Percentiles rank a stretch among this genome's conserved stretches.
Evolutionary conservation across 1,140 invertebrate species (phyloP).

Genomic region (Glossosoma conforme): DNA sequence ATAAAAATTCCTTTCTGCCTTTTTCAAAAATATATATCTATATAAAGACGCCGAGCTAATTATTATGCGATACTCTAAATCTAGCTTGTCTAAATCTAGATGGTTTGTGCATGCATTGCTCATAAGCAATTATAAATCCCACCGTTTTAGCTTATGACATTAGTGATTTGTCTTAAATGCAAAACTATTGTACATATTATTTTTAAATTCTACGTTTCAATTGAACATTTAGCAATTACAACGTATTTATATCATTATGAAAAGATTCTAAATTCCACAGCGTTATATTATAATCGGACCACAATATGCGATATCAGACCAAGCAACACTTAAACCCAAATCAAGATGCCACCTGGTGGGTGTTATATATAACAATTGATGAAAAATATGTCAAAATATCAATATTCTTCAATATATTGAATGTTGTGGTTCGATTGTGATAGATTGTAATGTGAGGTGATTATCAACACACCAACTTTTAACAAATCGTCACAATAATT

Average conservation of each 20-base stretch:
- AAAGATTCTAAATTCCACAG: background rate
- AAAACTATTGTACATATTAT: constrained; percentile 26
- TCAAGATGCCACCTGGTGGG: background rate
- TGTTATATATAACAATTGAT: background rate
- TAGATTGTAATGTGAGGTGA: too few relatives aligned
- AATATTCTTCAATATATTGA: too few relatives aligned
- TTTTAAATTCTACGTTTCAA: constrained; percentile 21
- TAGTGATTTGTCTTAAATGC: constrained; percentile 23
- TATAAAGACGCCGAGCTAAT: constrained; percentile 15
- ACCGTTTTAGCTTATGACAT: constrained; percentile 32
- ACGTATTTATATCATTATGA: background rate
- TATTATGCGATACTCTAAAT: constrained; percentile 4
- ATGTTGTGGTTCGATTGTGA: too few relatives aligned
- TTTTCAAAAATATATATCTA: constrained; percentile 27
- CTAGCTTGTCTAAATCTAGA: constrained; percentile 16
- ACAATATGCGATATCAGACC: constrained; percentile 1
- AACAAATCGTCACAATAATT: too few relatives aligned
- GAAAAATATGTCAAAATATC: too few relatives aligned
- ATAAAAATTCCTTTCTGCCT: constrained; percentile 30
- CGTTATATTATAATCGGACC: background rate
- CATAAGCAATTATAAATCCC: constrained; percentile 31
- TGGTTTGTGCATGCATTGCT: constrained; percentile 26
- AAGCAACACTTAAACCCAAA: background rate
- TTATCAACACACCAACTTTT: too few relatives aligned
- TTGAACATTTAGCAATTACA: too few relatives aligned